phyloP scores from a whole-genome alignment of 2,113 vertebrate species.

The Mesocricetus auratus region DNA sequence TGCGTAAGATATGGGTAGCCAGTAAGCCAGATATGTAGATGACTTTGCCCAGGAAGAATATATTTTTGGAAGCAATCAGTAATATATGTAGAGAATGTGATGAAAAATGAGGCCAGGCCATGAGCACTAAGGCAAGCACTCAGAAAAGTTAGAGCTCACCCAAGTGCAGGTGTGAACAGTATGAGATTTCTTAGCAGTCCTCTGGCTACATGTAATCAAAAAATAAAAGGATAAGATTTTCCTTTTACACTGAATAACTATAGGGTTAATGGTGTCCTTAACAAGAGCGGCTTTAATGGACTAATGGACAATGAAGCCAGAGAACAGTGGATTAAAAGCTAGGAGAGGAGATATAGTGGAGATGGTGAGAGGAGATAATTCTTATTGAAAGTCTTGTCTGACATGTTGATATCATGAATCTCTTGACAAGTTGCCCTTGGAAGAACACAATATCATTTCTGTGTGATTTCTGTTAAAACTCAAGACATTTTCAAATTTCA shows the following conservation, averaged over 20 bases:
- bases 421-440: slow-evolving; percentile 28
- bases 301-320: background rate
- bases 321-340: slow-evolving; percentile 12
- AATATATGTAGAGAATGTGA: background rate
- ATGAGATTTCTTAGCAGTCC: background rate
- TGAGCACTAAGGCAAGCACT: background rate
- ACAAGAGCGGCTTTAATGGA: background rate
- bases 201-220: background rate
- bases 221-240: background rate
- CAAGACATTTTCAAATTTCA: slow-evolving; percentile 38
- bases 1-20: background rate
- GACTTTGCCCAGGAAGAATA: background rate
- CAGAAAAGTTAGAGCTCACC: background rate
- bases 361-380: slow-evolving; percentile 20
- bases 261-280: slow-evolving; percentile 22
- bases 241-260: background rate
- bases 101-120: background rate
- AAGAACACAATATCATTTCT: slow-evolving; percentile 34
- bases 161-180: background rate
- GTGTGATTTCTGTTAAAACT: slow-evolving; percentile 22
- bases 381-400: slow-evolving; percentile 25
- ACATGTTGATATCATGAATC: slow-evolving; percentile 4
- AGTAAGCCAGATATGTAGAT: background rate
- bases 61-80: background rate
- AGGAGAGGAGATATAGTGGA: background rate